Evolutionary conservation across 1,140 invertebrate species (phyloP), one percentile per base, ranked within the genome.

Genomic region (Drosophila busckii): DNA sequence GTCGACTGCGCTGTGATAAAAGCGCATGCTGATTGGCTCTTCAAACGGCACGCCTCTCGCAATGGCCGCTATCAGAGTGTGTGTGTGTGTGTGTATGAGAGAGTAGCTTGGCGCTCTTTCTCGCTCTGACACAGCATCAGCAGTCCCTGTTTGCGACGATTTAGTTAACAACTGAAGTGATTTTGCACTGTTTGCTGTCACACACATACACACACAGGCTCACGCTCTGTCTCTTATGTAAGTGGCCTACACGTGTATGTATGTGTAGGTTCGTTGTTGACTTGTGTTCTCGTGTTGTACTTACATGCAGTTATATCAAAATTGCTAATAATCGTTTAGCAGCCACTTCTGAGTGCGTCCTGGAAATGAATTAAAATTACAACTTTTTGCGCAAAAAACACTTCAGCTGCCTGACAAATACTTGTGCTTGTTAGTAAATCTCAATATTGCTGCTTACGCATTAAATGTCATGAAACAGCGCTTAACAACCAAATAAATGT

Each of bases 161-260:
- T 84, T 84, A 84, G 78, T 84, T 84, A 84, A n/a, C n/a, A n/a
- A 84, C 68, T 84, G 78, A 84, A 84, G 78, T 84, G 78, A 84
- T 84, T 84, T 84, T 84, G 48, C 49, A 53, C 68, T 78, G 71
- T 78, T 78, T 70, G 54, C 59, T 64, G 73, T 64, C 71, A 44
- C 65, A 49, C 41, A 70, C 40, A 75, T 34, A 59, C 35, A 26
- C 23, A 58, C 32, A 68, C 32, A 54, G 34, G 50, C 40, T 16
- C 28, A 12, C 48, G 42, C 41, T 29, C 38, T 32, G 44, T 12
- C 59, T 63, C 68, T 76, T 75, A 75, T 76, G 64, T 80, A 78
- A 78, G 73, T 78, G 70, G 73, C n/a, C 68, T 76, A 68, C 73
- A 68, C 73, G 73, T 78, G 73, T 48, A 26, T 78, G 49, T 67